Conservation (phyloP, 2,113 vertebrate species). For the Epinephelus moara region DNA sequence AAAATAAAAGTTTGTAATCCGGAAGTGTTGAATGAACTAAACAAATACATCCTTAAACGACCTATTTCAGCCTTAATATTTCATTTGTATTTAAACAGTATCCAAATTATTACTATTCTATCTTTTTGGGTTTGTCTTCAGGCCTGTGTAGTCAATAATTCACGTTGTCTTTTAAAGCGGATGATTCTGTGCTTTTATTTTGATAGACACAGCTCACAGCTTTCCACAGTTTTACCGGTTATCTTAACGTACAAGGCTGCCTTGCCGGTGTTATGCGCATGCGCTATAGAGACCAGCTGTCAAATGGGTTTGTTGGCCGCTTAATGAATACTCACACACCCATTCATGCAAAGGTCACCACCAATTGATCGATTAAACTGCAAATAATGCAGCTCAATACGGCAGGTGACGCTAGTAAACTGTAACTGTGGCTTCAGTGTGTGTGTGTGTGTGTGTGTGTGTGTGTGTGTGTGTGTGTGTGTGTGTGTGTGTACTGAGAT, state of each 20-base stretch:
- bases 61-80: background rate
- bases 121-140: no score
- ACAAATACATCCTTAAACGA: background rate
- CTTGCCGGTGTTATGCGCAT: slow-evolving; percentile 66
- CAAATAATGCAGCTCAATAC: slow-evolving; percentile 1
- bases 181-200: slow-evolving; percentile 35
- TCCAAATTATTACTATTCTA: rapidly evolving
- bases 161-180: background rate
- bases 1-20: slow-evolving; percentile 16
- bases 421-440: background rate
- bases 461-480: slow-evolving; percentile 5
- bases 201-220: background rate
- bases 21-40: background rate
- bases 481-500: background rate
- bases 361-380: slow-evolving; percentile 3
- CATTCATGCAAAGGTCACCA: slow-evolving; percentile 30
- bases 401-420: background rate
- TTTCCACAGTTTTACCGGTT: background rate
- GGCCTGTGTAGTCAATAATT: background rate
- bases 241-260: background rate
- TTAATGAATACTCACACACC: slow-evolving; percentile 13
- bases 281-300: slow-evolving; percentile 68
- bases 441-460: slow-evolving; percentile 17
- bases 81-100: background rate
- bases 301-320: slow-evolving; percentile 35